These are phyloP conservation scores for Indicator maculatus DNA, from an alignment of 2,113 vertebrate species.

Conservation along the genomic window DNA sequence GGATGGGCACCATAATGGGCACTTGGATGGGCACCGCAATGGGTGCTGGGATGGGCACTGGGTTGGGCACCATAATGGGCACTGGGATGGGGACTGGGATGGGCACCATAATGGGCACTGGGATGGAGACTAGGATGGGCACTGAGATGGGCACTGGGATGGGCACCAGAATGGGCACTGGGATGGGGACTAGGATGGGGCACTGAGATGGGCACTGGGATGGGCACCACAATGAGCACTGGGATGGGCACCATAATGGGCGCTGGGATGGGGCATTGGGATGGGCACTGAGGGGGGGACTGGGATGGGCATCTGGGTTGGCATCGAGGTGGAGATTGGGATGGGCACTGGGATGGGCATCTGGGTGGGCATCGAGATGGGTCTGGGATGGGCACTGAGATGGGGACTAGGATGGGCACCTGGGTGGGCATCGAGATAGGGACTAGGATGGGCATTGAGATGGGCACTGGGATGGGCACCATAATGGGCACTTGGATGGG, in stretches of 20 bases:
- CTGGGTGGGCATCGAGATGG: neutral
- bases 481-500: neutral
- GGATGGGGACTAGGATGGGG: too few relatives aligned
- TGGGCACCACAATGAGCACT: too few relatives aligned
- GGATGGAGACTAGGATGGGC: neutral
- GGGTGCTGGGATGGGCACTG: neutral
- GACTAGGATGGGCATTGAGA: neutral
- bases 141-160: too few relatives aligned
- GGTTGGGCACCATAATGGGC: neutral
- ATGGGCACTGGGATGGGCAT: neutral
- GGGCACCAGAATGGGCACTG: neutral
- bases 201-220: neutral
- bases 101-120: neutral
- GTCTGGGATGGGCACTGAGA: neutral
- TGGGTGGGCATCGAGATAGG: too few relatives aligned
- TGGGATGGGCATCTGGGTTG: too few relatives aligned
- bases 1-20: too few relatives aligned
- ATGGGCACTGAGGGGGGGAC: too few relatives aligned
- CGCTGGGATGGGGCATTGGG: too few relatives aligned
- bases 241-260: too few relatives aligned
- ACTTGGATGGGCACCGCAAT: rapidly evolving
- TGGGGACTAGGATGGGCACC: neutral
- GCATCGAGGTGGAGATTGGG: neutral
- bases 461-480: neutral
- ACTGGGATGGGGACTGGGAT: neutral